These are phyloP conservation scores for Cossypha caffra DNA, from an alignment of 2,797 vertebrate genomes.

Conservation along the genomic window DNA sequence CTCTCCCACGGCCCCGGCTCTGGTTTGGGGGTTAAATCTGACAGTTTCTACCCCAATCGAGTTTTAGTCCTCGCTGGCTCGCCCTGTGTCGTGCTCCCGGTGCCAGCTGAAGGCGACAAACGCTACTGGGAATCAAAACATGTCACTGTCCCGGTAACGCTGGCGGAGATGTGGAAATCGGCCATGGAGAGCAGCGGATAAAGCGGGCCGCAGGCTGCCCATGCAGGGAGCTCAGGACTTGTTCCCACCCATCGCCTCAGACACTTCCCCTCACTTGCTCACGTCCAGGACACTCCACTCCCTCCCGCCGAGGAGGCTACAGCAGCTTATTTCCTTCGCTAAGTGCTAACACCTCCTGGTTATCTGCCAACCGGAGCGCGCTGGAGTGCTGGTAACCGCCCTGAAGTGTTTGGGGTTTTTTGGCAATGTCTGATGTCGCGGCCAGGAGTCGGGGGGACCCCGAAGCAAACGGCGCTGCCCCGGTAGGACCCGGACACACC, in stretches of 20 bases:
- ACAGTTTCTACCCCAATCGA: background rate
- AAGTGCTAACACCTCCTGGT: background rate
- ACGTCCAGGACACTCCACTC: background rate
- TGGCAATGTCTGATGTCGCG: background rate
- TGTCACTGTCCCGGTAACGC: background rate
- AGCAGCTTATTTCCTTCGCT: background rate
- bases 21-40: background rate
- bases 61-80: background rate
- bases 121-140: background rate
- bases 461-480: background rate
- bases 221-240: background rate
- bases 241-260: background rate
- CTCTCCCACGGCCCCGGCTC: background rate
- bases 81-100: background rate
- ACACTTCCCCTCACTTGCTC: background rate
- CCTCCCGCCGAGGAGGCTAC: background rate
- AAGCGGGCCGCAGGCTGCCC: background rate
- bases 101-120: background rate
- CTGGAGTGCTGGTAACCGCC: background rate
- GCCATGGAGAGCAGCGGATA: background rate
- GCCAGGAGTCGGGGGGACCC: background rate
- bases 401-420: background rate
- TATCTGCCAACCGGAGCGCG: background rate
- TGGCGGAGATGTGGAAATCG: background rate
- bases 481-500: background rate